A percentile compares a stretch with the other conserved stretches of the same genome.
Evolutionary conservation across 1,140 invertebrate genomes (phyloP).

Genomic region (Triops cancriformis): DNA sequence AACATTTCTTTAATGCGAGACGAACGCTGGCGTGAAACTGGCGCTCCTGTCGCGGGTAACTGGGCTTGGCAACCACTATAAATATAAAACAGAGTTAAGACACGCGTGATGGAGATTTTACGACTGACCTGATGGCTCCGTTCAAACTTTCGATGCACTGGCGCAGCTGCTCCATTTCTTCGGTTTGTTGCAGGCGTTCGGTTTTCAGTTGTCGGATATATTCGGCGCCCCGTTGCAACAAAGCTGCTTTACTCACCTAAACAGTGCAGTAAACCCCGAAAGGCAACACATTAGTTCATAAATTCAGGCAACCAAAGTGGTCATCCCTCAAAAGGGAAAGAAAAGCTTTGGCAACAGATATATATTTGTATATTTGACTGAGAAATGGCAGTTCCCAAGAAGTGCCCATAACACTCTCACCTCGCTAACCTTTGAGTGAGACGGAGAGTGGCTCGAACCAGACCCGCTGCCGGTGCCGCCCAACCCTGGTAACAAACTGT

Average conservation of each 20-base stretch:
- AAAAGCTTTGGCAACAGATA: too few species aligned
- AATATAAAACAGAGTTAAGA: constrained; percentile 33
- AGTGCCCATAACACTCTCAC: neutral
- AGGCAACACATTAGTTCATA: neutral
- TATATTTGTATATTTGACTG: neutral
- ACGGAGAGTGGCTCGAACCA: neutral
- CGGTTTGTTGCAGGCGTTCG: constrained; percentile 75
- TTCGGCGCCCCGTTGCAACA: constrained; percentile 93
- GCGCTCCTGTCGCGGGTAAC: constrained; percentile 89
- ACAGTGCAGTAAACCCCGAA: neutral
- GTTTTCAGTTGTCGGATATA: constrained; percentile 82
- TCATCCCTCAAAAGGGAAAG: too few species aligned
- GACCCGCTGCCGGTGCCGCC: constrained; percentile 14
- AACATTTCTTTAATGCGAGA: constrained; percentile 92
- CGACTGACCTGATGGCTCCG: constrained; percentile 71
- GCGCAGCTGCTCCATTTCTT: constrained; percentile 76
- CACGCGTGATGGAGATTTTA: neutral
- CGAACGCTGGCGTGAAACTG: constrained; percentile 77
- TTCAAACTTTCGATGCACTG: constrained; percentile 85
- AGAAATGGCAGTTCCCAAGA: neutral
- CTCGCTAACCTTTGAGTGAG: constrained; percentile 23
- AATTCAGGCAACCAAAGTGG: neutral
- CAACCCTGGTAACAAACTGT: constrained; percentile 71
- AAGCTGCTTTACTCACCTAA: constrained; percentile 84
- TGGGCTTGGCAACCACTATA: constrained; percentile 82